These are phyloP conservation scores for Drosophila kanekoi DNA, from an alignment of 2,888 invertebrate species.

Conservation along the genomic window DNA sequence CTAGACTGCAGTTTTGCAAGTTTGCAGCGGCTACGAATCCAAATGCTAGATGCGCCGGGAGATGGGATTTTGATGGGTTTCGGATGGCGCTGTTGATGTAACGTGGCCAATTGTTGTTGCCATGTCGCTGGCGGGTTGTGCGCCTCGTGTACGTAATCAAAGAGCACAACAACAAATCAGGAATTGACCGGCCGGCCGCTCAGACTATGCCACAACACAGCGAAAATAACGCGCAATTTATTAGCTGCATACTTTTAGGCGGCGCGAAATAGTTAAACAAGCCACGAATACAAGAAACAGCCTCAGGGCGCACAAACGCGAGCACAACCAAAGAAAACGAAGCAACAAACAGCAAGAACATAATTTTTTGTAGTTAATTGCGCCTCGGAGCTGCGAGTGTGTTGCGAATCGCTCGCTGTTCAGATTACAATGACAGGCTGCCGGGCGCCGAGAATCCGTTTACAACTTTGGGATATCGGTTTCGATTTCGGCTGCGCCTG, in stretches of 20 bases:
- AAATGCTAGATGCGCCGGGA: too few species aligned
- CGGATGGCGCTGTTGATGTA: too few species aligned
- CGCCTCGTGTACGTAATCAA: too few species aligned
- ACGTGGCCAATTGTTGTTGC: too few species aligned
- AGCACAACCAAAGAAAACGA: background rate
- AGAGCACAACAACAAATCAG: background rate
- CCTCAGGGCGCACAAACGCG: constrained; percentile 5
- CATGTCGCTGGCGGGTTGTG: too few species aligned
- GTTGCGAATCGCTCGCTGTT: constrained; percentile 35
- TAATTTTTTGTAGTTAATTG: background rate
- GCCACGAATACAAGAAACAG: constrained; percentile 12
- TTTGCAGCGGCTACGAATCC: too few species aligned
- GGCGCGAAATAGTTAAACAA: background rate
- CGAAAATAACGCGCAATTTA: constrained; percentile 16
- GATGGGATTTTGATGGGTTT: too few species aligned
- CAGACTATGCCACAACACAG: constrained; percentile 1
- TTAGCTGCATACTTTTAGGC: constrained; percentile 15
- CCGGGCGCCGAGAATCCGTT: constrained; percentile 56
- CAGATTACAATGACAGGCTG: constrained; percentile 32
- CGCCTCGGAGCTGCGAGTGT: background rate
- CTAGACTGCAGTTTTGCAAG: too few species aligned
- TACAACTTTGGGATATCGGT: constrained; percentile 47
- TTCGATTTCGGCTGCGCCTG: constrained; percentile 50
- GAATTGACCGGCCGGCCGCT: constrained; percentile 7
- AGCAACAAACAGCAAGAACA: background rate